Conservation (phyloP, 2,888 invertebrate genomes). For the Arctia plantaginis region DNA sequence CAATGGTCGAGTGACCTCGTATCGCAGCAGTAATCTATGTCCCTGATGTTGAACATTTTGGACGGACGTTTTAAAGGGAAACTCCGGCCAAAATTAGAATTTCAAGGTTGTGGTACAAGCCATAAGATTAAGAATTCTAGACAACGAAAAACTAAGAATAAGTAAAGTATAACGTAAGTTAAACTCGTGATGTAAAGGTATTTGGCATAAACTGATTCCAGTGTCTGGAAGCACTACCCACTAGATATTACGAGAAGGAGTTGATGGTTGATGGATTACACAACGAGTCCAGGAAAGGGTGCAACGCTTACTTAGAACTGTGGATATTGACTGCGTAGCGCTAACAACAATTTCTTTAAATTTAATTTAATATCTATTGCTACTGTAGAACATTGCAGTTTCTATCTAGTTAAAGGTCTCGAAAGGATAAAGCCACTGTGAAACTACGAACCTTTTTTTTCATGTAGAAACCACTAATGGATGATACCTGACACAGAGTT, state of each 20-base stretch:
- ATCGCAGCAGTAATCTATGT: conserved; percentile 76
- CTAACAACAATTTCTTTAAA: neutral
- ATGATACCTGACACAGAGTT: too few species aligned
- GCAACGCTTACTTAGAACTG: neutral
- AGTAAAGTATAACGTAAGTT: neutral
- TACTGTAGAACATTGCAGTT: neutral
- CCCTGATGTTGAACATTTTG: conserved; percentile 78
- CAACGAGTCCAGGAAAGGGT: neutral
- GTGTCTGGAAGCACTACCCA: too few species aligned
- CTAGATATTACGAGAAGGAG: too few species aligned
- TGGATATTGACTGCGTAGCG: neutral
- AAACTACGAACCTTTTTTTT: too few species aligned
- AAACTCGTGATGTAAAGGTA: neutral
- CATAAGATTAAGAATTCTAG: conserved; percentile 19
- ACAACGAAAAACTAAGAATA: neutral
- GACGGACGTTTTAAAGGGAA: conserved; percentile 78
- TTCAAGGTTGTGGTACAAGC: conserved; percentile 59
- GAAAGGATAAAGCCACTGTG: neutral
- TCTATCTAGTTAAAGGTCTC: neutral
- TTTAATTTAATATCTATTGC: too few species aligned
- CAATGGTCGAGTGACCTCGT: conserved; percentile 72
- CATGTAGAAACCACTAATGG: too few species aligned
- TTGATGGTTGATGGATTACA: neutral
- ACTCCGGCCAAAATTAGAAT: conserved; percentile 76
- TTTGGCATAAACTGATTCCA: neutral